Percentiles rank a stretch among this genome's conserved stretches.
Conservation (phyloP, 2,113 vertebrate species). For the Australoheros scitulus region DNA sequence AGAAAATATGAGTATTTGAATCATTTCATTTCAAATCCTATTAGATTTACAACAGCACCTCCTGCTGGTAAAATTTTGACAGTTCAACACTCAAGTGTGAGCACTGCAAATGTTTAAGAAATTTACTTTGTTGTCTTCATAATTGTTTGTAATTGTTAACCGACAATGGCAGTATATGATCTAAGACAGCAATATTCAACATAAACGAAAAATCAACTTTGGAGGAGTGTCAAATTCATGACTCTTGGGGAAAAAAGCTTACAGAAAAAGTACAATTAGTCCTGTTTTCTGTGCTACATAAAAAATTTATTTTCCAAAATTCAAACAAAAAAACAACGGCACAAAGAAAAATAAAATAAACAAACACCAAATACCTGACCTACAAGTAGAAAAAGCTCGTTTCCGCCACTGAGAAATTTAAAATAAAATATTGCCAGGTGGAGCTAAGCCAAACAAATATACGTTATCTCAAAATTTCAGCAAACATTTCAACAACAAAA, state of each 20-base stretch:
- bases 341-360: background rate
- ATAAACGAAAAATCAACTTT: background rate
- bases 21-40: background rate
- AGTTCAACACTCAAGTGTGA: fast-evolving
- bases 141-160: background rate
- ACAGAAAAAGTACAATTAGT: background rate
- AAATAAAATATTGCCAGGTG: background rate
- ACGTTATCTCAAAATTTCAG: too few relatives aligned
- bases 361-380: background rate
- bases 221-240: background rate
- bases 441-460: background rate
- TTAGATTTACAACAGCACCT: slow-evolving; percentile 26
- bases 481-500: too few relatives aligned
- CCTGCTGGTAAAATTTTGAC: slow-evolving; percentile 29
- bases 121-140: background rate
- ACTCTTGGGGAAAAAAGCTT: background rate
- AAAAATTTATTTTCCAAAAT: slow-evolving; percentile 43
- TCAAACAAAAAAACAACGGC: background rate
- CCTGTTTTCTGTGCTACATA: background rate
- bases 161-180: background rate
- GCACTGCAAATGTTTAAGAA: background rate
- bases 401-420: background rate
- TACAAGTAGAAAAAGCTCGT: background rate
- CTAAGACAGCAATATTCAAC: background rate
- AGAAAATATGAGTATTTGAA: background rate